Percentiles rank a stretch among this genome's conserved stretches.
Evolutionary conservation across 1,140 invertebrate species (phyloP).

Genomic region (Hylaeus anthracinus): DNA sequence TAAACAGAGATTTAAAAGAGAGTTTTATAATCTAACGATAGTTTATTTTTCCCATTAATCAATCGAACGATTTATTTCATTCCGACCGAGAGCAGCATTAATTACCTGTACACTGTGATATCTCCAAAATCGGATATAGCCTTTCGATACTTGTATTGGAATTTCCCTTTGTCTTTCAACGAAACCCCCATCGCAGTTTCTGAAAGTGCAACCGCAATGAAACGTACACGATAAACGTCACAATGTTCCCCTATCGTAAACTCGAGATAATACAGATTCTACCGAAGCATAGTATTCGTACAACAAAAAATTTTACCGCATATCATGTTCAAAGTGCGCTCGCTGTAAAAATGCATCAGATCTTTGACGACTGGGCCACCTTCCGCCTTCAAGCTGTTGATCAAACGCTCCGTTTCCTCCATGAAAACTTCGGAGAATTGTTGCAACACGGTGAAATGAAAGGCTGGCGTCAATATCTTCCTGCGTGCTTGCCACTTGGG

Average conservation of each 20-base stretch:
- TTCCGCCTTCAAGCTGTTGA: conserved; percentile 56
- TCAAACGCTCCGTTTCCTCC: conserved; percentile 62
- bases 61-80: too few species aligned
- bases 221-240: too few species aligned
- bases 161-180: conserved; percentile 83
- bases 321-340: conserved; percentile 90
- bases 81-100: neutral
- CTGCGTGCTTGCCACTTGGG: conserved; percentile 89
- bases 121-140: conserved; percentile 75
- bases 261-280: too few species aligned
- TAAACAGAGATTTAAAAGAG: too few species aligned
- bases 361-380: conserved; percentile 73
- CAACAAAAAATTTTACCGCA: conserved; percentile 83
- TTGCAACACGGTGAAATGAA: conserved; percentile 93
- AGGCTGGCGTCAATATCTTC: conserved; percentile 92
- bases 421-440: conserved; percentile 84
- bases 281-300: too few species aligned
- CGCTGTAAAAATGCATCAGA: conserved; percentile 85
- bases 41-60: too few species aligned
- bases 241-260: too few species aligned
- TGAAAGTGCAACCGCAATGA: conserved; percentile 66
- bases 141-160: conserved; percentile 84
- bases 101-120: conserved; percentile 56
- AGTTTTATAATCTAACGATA: too few species aligned
- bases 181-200: conserved; percentile 92